Evolutionary conservation across 2,113 vertebrate genomes (phyloP), one percentile per base, ranked within the genome.

Genomic region (Paradoxurus hermaphroditus): DNA sequence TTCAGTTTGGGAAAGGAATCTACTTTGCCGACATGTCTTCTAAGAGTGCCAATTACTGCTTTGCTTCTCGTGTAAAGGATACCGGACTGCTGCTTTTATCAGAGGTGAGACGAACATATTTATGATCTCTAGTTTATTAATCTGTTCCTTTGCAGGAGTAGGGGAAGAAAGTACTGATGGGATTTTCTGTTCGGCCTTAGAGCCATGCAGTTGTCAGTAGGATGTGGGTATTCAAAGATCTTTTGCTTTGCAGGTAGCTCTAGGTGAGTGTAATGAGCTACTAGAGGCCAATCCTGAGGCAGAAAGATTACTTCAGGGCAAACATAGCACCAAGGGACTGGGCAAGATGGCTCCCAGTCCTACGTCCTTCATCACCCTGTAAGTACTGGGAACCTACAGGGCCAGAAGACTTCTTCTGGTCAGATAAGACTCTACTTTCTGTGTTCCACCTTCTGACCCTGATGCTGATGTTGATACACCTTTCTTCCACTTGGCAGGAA

Each of bases 21-120:
- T 99, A 99, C 96, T 99, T 99, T 97, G 99, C 99, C 4, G 99
- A 99, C 98, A 99, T 99, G 99, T 99, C 99, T 5, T 99, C 99
- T 39, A 99, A 99, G 97, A 99, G 99, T 73, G 99, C 99, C 96
- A 99, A 99, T 98, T 99, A 99, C 98, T 99, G 99, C 97, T 99
- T 99, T 75, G 97, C 99, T 81, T 99, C 95, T 78, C 98, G 97
- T 86, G 97, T 98, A 72, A 99, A 98, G 86, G 96, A 99, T 12
- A 73, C 96, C 1, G 99, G 99, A 4, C 97, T 99, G 39, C 98
- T 99, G 73, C 97, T 99, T 14, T 98, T 99, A 34, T 99, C 99
- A 77, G 99, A 99, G 99, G 99, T 99, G 87, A 98, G 96, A 53
- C 13, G 31, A 44, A n/a, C 44, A 62, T 5, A 41, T 51, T 62